Conservation (phyloP, 2,797 vertebrate genomes). For the Sebastes oblongus region DNA sequence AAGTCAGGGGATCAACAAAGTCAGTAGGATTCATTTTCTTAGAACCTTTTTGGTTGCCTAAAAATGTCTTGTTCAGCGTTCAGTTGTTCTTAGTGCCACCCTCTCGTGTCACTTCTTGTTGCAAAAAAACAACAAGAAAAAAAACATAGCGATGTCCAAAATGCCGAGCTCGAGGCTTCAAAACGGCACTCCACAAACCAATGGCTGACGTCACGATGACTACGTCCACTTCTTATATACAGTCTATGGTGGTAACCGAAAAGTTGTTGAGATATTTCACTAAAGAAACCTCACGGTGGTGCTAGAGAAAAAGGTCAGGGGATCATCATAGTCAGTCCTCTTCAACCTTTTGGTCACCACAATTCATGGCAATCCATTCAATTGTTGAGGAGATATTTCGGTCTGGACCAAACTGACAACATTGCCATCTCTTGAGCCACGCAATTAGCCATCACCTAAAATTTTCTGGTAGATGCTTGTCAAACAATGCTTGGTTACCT, state of each 20-base stretch:
- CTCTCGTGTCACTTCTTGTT: too few species aligned
- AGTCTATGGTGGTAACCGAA: too few species aligned
- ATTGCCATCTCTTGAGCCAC: background rate
- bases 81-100: too few species aligned
- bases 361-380: background rate
- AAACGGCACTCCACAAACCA: too few species aligned
- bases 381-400: background rate
- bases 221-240: too few species aligned
- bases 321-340: background rate
- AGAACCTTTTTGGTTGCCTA: too few species aligned
- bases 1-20: background rate
- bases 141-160: too few species aligned
- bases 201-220: too few species aligned
- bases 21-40: background rate
- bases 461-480: background rate
- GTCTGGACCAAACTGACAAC: background rate
- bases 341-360: background rate
- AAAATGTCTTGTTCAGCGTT: too few species aligned
- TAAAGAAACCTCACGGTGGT: background rate
- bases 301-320: background rate
- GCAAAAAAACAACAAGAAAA: too few species aligned
- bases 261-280: too few species aligned
- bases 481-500: background rate
- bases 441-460: background rate
- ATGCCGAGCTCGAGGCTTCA: too few species aligned